A percentile compares a stretch with the other conserved stretches of the same genome.
These are phyloP conservation scores for Acanthurus lineatus DNA, from an alignment of 2,797 vertebrate genomes.

Conservation along the genomic window DNA sequence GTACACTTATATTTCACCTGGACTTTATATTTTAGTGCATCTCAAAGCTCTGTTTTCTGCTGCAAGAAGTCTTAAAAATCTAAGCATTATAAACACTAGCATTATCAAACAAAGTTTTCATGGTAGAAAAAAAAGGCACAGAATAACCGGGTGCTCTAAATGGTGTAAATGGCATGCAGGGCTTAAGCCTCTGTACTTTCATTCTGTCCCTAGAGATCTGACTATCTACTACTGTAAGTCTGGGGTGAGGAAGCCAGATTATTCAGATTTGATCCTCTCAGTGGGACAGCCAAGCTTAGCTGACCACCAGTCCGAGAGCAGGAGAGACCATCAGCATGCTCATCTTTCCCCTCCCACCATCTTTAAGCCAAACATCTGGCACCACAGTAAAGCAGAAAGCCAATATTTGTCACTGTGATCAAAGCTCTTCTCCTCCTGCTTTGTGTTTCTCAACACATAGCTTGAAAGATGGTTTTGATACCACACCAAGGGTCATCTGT, in stretches of 20 bases:
- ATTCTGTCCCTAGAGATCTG: constrained; percentile 12
- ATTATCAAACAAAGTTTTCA: neutral
- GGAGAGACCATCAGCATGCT: constrained; percentile 47
- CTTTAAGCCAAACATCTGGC: constrained; percentile 71
- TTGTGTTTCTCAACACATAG: constrained; percentile 7
- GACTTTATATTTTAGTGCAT: neutral
- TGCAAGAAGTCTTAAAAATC: neutral
- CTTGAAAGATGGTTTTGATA: neutral
- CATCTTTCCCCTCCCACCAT: constrained; percentile 49
- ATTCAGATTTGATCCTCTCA: constrained; percentile 66
- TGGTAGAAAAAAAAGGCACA: neutral
- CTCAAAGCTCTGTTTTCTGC: neutral
- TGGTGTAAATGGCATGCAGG: constrained; percentile 2
- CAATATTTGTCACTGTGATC: constrained; percentile 37
- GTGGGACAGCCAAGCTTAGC: constrained; percentile 54
- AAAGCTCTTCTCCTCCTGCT: constrained; percentile 19
- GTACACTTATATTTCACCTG: neutral
- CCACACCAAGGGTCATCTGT: constrained; percentile 3
- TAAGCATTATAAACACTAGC: neutral
- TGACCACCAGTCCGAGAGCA: constrained; percentile 28
- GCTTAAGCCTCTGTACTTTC: constrained; percentile 21
- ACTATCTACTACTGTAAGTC: constrained; percentile 12
- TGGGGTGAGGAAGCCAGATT: constrained; percentile 59
- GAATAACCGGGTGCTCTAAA: neutral
- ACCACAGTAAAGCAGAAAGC: constrained; percentile 39